Evolutionary conservation across 2,113 vertebrate species (phyloP).

Genomic region (Tonatia bakeri): DNA sequence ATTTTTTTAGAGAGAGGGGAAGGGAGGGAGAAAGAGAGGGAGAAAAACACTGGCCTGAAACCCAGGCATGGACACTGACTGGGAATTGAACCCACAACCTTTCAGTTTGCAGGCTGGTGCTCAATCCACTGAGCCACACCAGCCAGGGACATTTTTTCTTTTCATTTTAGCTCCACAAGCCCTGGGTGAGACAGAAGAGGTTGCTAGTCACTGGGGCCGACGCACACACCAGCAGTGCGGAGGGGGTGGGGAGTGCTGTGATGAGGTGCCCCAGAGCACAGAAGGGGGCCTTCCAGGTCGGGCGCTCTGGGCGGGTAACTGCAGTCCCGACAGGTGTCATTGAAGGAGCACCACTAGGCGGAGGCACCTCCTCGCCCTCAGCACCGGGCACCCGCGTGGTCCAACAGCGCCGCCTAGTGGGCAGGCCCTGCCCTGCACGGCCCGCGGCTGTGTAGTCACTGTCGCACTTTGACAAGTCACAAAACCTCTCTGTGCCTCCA

Average conservation of each 20-base stretch:
- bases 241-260: not conserved
- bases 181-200: not conserved
- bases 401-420: not conserved
- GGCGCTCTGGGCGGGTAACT: not conserved
- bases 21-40: too few relatives aligned
- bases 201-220: not conserved
- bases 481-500: not conserved
- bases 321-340: fast-evolving
- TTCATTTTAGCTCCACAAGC: not conserved
- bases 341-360: not conserved
- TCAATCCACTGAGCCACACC: too few relatives aligned
- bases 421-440: not conserved
- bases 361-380: not conserved
- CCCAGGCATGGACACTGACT: too few relatives aligned
- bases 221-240: not conserved
- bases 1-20: too few relatives aligned
- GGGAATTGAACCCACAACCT: too few relatives aligned
- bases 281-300: not conserved
- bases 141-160: not conserved
- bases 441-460: not conserved
- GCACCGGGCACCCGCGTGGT: not conserved
- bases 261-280: not conserved
- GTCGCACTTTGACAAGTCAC: not conserved
- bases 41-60: too few relatives aligned
- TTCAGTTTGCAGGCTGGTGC: too few relatives aligned